A percentile compares a stretch with the other conserved stretches of the same genome.
Conservation (phyloP, 2,113 vertebrate species). For the Marcusenius ussheri region DNA sequence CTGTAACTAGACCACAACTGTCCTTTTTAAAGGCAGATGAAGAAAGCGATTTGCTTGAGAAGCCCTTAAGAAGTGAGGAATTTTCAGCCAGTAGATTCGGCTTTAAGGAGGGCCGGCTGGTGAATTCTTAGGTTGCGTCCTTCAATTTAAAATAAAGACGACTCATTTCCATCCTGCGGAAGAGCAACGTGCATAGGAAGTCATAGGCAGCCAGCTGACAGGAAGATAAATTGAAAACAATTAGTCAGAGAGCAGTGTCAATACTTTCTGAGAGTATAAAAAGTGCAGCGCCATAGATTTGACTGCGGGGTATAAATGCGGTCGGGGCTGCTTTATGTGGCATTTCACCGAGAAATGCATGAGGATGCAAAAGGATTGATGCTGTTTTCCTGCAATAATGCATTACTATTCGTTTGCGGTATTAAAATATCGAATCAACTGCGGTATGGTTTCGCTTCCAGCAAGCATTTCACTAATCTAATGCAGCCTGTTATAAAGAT, state of each 20-base stretch:
- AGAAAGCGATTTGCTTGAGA: neutral
- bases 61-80: neutral
- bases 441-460: neutral
- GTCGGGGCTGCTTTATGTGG: neutral
- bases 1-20: neutral
- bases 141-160: neutral
- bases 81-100: neutral
- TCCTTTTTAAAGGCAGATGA: neutral
- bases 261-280: neutral
- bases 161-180: neutral
- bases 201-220: neutral
- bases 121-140: neutral
- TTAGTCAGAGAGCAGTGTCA: neutral
- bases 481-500: neutral
- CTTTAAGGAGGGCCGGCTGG: neutral
- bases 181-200: neutral
- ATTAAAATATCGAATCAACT: slow-evolving; percentile 1
- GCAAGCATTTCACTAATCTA: neutral
- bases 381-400: neutral
- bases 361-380: neutral
- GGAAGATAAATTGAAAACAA: neutral
- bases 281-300: neutral
- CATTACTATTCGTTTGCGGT: neutral
- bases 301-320: neutral
- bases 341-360: neutral